Conservation (phyloP, 2,113 vertebrate species). For the Ceratotherium simum region DNA sequence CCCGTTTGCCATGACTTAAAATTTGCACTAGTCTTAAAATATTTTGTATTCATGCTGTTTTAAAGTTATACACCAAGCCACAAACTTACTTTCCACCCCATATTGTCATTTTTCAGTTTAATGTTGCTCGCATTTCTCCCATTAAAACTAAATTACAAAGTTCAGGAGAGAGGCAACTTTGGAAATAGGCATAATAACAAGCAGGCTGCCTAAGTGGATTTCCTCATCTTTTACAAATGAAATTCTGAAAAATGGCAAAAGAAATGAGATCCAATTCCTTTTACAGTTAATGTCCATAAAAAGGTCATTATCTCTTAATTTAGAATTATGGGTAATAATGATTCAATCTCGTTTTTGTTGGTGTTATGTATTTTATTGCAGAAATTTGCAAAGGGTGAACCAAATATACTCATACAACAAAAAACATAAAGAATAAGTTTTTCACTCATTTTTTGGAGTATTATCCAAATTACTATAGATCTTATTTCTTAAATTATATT, state of each 20-base stretch:
- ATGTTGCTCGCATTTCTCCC: background rate
- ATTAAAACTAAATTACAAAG: conserved; percentile 27
- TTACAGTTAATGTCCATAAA: conserved; percentile 15
- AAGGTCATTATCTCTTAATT: background rate
- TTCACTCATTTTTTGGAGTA: background rate
- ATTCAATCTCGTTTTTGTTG: conserved; percentile 15
- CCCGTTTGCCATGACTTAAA: conserved; percentile 19
- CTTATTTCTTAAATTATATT: conserved; percentile 4
- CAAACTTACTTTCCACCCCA: background rate
- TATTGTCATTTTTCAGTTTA: conserved; percentile 5
- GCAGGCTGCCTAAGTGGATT: conserved; percentile 22
- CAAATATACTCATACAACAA: background rate
- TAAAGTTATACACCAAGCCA: background rate
- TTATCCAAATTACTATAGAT: background rate
- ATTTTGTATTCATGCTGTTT: conserved; percentile 5
- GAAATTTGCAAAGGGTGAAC: background rate
- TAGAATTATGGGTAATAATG: conserved; percentile 39
- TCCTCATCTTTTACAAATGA: conserved; percentile 33
- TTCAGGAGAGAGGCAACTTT: background rate
- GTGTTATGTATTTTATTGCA: background rate
- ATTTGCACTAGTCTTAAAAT: background rate
- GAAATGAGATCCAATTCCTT: background rate
- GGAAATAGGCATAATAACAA: background rate
- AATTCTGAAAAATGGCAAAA: conserved; percentile 46
- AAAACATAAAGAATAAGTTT: background rate